phyloP scores from a whole-genome alignment of 2,888 invertebrate genomes.

The Lomographa bimaculata region DNA sequence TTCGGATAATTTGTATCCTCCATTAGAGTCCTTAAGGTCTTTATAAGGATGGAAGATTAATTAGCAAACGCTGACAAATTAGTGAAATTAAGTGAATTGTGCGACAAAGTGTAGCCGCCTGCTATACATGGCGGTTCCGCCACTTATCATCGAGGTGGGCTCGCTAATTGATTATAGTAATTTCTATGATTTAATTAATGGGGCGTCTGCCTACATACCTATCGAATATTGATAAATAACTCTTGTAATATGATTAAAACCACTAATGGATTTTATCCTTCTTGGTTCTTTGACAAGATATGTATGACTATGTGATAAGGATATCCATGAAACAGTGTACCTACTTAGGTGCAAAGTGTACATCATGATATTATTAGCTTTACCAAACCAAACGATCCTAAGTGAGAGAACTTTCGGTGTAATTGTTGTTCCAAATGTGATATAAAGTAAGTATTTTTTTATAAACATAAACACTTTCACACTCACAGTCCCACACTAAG shows the following conservation, averaged over 20 bases:
- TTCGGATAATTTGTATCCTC: slow-evolving; percentile 17
- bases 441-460: too few relatives aligned
- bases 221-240: slow-evolving; percentile 8
- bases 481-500: too few relatives aligned
- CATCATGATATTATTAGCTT: too few relatives aligned
- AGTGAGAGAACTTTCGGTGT: too few relatives aligned
- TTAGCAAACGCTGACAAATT: slow-evolving; percentile 26
- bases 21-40: slow-evolving; percentile 17
- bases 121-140: slow-evolving; percentile 7
- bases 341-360: too few relatives aligned
- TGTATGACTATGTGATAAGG: too few relatives aligned
- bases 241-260: slow-evolving; percentile 2
- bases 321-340: too few relatives aligned
- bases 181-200: slow-evolving; percentile 18
- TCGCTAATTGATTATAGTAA: slow-evolving; percentile 20
- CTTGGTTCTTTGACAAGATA: too few relatives aligned
- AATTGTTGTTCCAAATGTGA: too few relatives aligned
- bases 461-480: too few relatives aligned
- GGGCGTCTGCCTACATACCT: slow-evolving; percentile 14
- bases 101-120: slow-evolving; percentile 13
- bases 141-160: slow-evolving; percentile 10
- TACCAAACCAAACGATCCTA: too few relatives aligned
- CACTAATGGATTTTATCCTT: slow-evolving; percentile 12
- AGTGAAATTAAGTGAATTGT: slow-evolving; percentile 24
- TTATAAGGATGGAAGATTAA: slow-evolving; percentile 19